Evolutionary conservation across 92 coral and sea anemone genomes (phyloP).

Genomic region (Desmophyllum pertusum): DNA sequence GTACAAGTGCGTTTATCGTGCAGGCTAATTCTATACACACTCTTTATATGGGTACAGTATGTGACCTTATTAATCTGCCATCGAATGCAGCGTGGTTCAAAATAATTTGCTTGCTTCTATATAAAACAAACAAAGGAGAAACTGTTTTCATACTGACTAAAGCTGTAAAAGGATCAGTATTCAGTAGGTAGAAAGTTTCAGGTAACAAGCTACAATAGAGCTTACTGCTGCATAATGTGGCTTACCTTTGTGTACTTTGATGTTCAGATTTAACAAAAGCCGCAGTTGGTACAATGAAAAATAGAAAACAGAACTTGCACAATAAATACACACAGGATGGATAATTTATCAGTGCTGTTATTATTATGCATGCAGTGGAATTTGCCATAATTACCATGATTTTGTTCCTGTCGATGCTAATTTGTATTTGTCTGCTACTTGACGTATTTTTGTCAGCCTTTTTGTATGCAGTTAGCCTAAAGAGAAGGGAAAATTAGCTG

Average conservation of each 20-base stretch:
- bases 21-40: too few species aligned
- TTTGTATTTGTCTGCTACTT: too few species aligned
- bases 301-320: too few species aligned
- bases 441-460: too few species aligned
- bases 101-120: neutral
- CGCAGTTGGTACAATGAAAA: neutral
- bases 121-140: neutral
- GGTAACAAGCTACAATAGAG: neutral
- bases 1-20: too few species aligned
- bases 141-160: too few species aligned
- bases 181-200: neutral
- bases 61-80: neutral
- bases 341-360: neutral
- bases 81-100: neutral
- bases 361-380: neutral
- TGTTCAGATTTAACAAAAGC: neutral
- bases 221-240: neutral
- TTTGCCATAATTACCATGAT: too few species aligned
- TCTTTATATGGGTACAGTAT: neutral
- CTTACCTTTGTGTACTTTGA: neutral
- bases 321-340: too few species aligned
- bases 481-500: too few species aligned
- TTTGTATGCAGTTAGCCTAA: too few species aligned
- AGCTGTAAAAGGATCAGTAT: neutral
- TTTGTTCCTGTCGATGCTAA: too few species aligned